Percentiles rank a stretch among this genome's conserved stretches.
Conservation (phyloP, 2,797 vertebrate species). For the Neomorphus geoffroyi region DNA sequence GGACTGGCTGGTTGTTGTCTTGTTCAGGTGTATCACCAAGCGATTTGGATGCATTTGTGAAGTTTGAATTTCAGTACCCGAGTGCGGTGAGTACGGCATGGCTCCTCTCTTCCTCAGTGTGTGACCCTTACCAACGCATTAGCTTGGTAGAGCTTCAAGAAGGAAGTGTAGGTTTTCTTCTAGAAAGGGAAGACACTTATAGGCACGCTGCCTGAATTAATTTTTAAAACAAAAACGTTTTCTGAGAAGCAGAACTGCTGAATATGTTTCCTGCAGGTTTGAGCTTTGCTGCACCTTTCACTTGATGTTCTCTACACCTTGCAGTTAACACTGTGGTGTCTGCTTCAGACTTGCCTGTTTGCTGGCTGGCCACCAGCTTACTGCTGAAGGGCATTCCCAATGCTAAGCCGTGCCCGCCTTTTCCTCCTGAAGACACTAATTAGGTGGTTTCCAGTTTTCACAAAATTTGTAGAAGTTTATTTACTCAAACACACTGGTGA, state of each 20-base stretch:
- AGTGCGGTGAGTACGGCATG: conserved; percentile 83
- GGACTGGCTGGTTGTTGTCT: too few species aligned
- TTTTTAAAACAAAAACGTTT: neutral
- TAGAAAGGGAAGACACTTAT: neutral
- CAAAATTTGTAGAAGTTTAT: neutral
- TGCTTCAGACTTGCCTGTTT: neutral
- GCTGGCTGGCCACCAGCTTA: neutral
- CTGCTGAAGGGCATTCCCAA: neutral
- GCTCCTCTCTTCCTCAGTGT: neutral
- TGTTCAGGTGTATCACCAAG: conserved; percentile 86
- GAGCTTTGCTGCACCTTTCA: neutral
- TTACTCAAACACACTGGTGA: neutral
- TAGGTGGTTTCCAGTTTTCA: neutral
- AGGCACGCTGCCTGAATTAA: neutral
- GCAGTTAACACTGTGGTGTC: neutral
- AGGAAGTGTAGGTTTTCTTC: neutral
- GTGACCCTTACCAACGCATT: neutral
- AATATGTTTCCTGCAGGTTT: neutral
- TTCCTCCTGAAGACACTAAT: rapidly evolving
- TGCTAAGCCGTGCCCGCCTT: neutral
- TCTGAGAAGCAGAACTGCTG: neutral
- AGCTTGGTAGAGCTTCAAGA: neutral
- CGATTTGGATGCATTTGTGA: conserved; percentile 90
- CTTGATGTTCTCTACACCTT: neutral
- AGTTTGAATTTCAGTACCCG: conserved; percentile 95